These are phyloP conservation scores for Drosophila meridiana DNA, from an alignment of 2,888 invertebrate species.

Conservation along the genomic window DNA sequence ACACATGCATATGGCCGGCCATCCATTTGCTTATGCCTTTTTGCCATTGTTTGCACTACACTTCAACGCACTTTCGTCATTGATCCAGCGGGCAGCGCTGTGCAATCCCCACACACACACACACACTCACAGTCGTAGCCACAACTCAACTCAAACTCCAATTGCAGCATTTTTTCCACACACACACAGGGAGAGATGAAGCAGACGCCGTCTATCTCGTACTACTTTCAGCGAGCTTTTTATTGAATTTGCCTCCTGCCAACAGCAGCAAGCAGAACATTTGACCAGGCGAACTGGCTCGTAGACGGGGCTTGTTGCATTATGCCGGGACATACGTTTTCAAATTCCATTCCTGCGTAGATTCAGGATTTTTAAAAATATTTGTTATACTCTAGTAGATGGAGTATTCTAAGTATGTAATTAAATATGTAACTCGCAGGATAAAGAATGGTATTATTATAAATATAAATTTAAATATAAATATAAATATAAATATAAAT, in stretches of 20 bases:
- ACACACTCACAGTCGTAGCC: constrained; percentile 11
- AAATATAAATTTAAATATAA: not conserved
- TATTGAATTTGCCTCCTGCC: constrained; percentile 59
- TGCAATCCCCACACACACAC: constrained; percentile 24
- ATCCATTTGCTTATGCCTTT: constrained; percentile 73
- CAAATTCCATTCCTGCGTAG: constrained; percentile 77
- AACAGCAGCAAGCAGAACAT: constrained; percentile 13
- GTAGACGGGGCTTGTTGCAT: constrained; percentile 66
- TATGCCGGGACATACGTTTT: constrained; percentile 79
- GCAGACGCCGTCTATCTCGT: constrained; percentile 46
- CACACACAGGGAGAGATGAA: not conserved
- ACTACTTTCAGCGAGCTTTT: constrained; percentile 47
- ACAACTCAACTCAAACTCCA: constrained; percentile 44
- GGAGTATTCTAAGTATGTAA: not conserved
- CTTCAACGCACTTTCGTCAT: constrained; percentile 81
- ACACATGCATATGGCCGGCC: constrained; percentile 7
- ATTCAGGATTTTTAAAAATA: constrained; percentile 11
- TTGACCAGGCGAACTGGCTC: constrained; percentile 55
- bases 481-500: constrained; percentile 1
- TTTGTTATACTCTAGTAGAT: not conserved
- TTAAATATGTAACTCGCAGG: not conserved
- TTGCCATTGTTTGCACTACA: constrained; percentile 78
- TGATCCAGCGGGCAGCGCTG: constrained; percentile 59
- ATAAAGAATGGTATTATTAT: not conserved
- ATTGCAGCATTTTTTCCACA: constrained; percentile 50